phyloP scores from a whole-genome alignment of 2,888 invertebrate genomes.

The Caenorhabditis macrosperma region DNA sequence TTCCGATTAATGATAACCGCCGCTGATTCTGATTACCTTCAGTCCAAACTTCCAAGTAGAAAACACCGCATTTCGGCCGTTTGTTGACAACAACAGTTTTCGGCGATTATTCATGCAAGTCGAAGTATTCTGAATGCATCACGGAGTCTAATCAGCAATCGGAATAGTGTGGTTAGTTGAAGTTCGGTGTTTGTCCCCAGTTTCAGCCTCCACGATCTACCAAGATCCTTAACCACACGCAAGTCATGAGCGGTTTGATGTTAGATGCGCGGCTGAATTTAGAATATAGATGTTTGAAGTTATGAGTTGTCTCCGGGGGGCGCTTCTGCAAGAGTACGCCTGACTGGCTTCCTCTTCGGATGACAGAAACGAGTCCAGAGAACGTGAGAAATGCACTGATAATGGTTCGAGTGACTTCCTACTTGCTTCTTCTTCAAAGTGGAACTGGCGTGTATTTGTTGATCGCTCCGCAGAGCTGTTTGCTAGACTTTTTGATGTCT shows the following conservation, averaged over 20 bases:
- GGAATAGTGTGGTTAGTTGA: not conserved
- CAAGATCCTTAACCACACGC: too few relatives aligned
- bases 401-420: not conserved
- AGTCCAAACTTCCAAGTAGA: not conserved
- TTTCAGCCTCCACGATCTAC: too few relatives aligned
- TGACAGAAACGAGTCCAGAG: conserved; percentile 23
- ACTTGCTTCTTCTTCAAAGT: not conserved
- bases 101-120: not conserved
- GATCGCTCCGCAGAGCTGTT: too few relatives aligned
- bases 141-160: not conserved
- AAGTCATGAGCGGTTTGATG: conserved; percentile 16
- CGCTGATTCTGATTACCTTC: not conserved
- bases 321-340: conserved; percentile 34
- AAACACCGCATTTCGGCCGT: not conserved
- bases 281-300: conserved; percentile 54
- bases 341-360: conserved; percentile 1
- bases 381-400: conserved; percentile 19
- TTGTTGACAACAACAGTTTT: not conserved
- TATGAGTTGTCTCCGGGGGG: conserved; percentile 41
- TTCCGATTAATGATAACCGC: not conserved
- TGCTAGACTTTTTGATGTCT: too few relatives aligned
- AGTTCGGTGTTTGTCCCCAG: too few relatives aligned
- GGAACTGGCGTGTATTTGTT: too few relatives aligned
- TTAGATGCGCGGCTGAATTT: conserved; percentile 40
- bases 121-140: not conserved